Evolutionary conservation across 2,113 vertebrate species (phyloP), one percentile per base, ranked within the genome.

Genomic region (Rattus rattus): DNA sequence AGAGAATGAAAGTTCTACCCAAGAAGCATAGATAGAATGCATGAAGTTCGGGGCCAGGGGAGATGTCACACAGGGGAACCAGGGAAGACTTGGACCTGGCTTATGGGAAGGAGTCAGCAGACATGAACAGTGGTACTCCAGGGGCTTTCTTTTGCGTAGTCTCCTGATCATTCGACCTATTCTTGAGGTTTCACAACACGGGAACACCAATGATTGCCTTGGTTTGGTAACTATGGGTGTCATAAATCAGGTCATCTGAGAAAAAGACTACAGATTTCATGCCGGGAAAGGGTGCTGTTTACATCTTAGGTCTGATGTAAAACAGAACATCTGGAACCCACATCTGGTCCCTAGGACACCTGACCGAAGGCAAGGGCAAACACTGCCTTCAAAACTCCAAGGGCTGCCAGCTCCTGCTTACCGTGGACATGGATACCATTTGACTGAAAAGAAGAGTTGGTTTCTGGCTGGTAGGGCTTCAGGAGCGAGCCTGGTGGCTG

Each of bases 381-480:
- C 1, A 36, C 17, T 7, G 10, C 47, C 80, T 67, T 84, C n/a
- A 43, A 88, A 84, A 91, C 81, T 69, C 56, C 5, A 54, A 54
- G 54, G 14, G 67, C 43, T 59, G 19, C 30, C 24, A 39, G 76
- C 13, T 47, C 52, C 67, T 20, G 47, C 98, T 98, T 98, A 99
- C 99, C 99, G 95, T 99, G 98, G 63, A 98, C 97, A 7, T 99
- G 98, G 95, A 98, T 97, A 87, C 97, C 98, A 90, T 98, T 98
- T 96, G 98, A 94, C 65, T 98, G 99, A 94, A 98, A 97, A 86
- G 98, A 96, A 92, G 98, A 88, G 70, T 89, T 98, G 90, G 97
- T 96, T 96, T 97, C 95, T 47, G 98, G 79, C 59, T 98, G 98
- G 84, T 98, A 99, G 30, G 97, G 96, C 96, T 99, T 99, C 70